Base-by-base conservation (phyloP, 2,797 vertebrate species). In the Siniperca scherzeri region DNA sequence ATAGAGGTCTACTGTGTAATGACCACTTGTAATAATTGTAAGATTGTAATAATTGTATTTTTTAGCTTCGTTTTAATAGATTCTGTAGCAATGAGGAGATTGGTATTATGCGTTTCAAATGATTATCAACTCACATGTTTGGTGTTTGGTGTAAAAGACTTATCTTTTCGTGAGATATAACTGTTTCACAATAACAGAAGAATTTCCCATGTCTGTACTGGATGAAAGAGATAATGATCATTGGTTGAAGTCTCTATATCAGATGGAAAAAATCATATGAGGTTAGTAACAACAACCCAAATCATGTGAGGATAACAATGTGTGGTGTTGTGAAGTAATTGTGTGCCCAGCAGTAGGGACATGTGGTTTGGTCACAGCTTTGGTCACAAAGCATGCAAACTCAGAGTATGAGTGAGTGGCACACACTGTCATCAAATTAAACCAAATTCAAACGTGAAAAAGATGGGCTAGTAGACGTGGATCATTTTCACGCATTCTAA, bases 301-400 rank as follows among this genome's bases (percentile, higher is more conserved):
- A 65, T 48, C 71, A 78, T 78, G 56, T 75, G 70, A 88, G 13
- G 33, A 74, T 46, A 40, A 68, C 21, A 44, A 52, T 67, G 69
- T 21, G 64, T 70, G 42, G 40, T 64, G 7, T 55, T 65, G 68
- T 59, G 64, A 42, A 48, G 55, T 57, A 68, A 17, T n/a, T 65
- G 16, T 13, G 12, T 61, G 10, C 9, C n/a, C 21, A 12, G 61
- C 38, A 33, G 17, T 44, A 33, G 11, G 36, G 30, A 56, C 42
- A 25, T 57, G 66, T 52, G 55, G 22, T 82, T 76, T 61, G n/a
- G 25, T 73, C 74, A 81, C 40, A 27, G 55, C 17, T 82, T 76
- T 61, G 22, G 25, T 73, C 74, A 81, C 40, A 27, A 27, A 71
- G 77, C 38, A 74, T 22, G 40, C 7, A n/a, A 27, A 14, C 57